Base-by-base conservation (phyloP, 2,113 vertebrate species). In the Cettia cetti region DNA sequence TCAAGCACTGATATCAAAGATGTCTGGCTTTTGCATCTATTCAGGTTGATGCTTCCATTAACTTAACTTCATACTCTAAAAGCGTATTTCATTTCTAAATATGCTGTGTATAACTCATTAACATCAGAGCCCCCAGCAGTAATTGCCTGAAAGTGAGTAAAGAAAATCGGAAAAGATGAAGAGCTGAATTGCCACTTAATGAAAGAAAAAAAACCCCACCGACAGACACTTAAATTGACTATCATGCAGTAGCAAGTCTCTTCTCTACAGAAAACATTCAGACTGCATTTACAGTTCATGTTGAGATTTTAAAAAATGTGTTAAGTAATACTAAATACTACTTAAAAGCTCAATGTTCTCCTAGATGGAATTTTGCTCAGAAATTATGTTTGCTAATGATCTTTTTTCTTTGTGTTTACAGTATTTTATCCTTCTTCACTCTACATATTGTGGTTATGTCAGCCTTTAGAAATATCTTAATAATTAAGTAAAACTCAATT, bases 101-200 rank as follows among this genome's bases (percentile, higher is more conserved):
- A 97, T 96, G 96, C 80, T 96, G 95, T 96, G 96, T 96, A 96
- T 95, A 97, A 97, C 97, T 98, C 97, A 98, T 98, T 98, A 98
- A 97, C 98, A 98, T 98, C 94, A 97, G 97, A 98, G 97, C 97
- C 92, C 91, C 97, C 84, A 94, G 95, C 96, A 96, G 97, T 98
- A 98, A 98, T 98, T 98, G 97, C 97, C 80, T 98, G 96, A 97
- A 96, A 98, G 97, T 96, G 96, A 98, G 96, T 96, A 97, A 97
- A 98, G 97, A 97, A 97, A 97, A 98, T 97, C 85, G 33, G 86
- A 85, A 96, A 96, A 97, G 95, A 97, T 97, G 97, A 98, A 97
- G 96, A 97, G 97, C 94, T 97, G 97, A 98, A 98, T 98, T 97
- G 96, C 95, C 91, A 97, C 96, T 97, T 97, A 98, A 98, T 98